These are phyloP conservation scores for Scortum barcoo DNA, from an alignment of 2,113 vertebrate genomes.

Conservation along the genomic window DNA sequence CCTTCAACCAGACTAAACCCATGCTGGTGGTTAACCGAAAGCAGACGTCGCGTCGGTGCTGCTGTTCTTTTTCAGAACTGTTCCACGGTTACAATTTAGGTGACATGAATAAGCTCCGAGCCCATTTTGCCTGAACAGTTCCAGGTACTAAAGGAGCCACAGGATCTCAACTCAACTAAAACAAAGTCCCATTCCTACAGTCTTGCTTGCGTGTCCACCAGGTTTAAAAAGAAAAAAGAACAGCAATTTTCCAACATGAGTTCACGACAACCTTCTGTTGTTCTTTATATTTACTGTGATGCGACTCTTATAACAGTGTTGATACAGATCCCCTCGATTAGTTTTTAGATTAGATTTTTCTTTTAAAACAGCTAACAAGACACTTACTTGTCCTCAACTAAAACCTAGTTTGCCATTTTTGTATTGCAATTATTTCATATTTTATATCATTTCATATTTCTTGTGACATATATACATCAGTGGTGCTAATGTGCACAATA, in stretches of 20 bases:
- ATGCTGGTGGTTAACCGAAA: conserved; percentile 48
- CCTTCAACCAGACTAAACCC: conserved; percentile 50
- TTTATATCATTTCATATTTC: no score
- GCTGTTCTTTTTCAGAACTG: conserved; percentile 30
- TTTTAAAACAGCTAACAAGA: not conserved
- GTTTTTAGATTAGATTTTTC: not conserved
- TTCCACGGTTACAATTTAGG: conserved; percentile 23
- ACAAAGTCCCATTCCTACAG: not conserved
- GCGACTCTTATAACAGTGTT: not conserved
- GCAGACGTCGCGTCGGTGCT: conserved; percentile 37
- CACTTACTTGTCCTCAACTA: no score
- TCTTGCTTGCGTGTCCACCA: not conserved
- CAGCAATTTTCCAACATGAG: not conserved
- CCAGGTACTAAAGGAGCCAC: not conserved
- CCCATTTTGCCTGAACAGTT: not conserved
- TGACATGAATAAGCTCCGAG: not conserved
- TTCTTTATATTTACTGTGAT: not conserved
- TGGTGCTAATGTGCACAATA: no score
- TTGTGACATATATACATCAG: no score
- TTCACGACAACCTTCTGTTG: not conserved
- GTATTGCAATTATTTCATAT: no score
- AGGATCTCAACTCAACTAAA: not conserved
- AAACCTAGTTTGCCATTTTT: not conserved
- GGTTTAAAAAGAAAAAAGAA: not conserved
- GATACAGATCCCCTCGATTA: not conserved